Evolutionary conservation across 2,888 invertebrate species (phyloP).

Genomic region (Coenonympha glycerion): DNA sequence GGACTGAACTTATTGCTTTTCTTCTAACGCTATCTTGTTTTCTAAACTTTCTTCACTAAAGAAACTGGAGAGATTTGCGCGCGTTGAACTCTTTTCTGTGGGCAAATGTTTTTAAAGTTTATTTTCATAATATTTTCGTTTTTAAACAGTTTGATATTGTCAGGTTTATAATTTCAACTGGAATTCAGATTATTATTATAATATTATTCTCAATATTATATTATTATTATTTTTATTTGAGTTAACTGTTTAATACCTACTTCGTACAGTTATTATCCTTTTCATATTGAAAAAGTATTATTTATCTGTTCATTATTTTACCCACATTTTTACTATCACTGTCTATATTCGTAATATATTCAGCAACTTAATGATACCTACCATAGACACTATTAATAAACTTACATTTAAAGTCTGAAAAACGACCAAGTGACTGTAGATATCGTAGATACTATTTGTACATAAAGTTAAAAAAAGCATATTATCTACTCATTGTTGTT

Average conservation of each 20-base stretch:
- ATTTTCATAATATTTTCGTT: slow-evolving; percentile 10
- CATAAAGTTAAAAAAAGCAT: slow-evolving; percentile 54
- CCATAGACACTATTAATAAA: no score
- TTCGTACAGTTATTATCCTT: neutral
- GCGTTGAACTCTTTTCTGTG: slow-evolving; percentile 28
- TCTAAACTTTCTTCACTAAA: slow-evolving; percentile 4
- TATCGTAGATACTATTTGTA: slow-evolving; percentile 56
- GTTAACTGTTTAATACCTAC: neutral
- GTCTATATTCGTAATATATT: slow-evolving; percentile 19
- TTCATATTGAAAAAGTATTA: slow-evolving; percentile 20
- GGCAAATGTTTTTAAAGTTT: slow-evolving; percentile 1
- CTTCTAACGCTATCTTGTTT: slow-evolving; percentile 5
- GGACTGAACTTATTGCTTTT: slow-evolving; percentile 14
- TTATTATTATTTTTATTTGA: neutral
- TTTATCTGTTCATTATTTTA: slow-evolving; percentile 40
- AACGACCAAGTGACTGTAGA: slow-evolving; percentile 72
- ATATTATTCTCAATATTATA: neutral
- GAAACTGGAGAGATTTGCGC: slow-evolving; percentile 3
- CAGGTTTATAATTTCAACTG: neutral
- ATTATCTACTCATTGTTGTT: slow-evolving; percentile 61
- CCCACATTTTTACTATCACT: slow-evolving; percentile 1
- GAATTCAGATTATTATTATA: neutral
- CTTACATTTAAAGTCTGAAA: slow-evolving; percentile 64
- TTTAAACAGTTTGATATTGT: neutral
- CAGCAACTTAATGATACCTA: slow-evolving; percentile 25